Evolutionary conservation across 2,797 vertebrate genomes (phyloP).

Genomic region (Streptopelia turtur): DNA sequence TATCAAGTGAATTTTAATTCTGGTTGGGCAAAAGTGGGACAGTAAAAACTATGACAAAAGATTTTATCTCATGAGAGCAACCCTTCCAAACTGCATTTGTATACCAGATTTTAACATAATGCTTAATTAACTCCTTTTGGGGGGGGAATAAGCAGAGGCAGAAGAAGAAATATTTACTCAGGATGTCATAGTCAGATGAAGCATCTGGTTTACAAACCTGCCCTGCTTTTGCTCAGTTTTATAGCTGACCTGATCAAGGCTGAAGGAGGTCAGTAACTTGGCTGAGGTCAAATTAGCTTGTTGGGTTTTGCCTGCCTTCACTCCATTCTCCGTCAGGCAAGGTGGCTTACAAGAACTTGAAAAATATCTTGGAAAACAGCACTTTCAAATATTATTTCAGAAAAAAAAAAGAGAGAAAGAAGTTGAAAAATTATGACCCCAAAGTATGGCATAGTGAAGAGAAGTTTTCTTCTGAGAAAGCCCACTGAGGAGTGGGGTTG

Average conservation of each 20-base stretch:
- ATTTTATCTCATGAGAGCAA: neutral
- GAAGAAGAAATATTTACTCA: neutral
- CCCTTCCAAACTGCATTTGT: neutral
- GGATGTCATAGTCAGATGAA: neutral
- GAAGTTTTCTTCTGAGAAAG: neutral
- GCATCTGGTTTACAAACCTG: neutral
- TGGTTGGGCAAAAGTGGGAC: neutral
- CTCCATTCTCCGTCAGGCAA: neutral
- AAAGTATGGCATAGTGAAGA: neutral
- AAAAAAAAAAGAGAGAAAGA: neutral
- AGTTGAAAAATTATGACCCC: neutral
- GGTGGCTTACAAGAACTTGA: neutral
- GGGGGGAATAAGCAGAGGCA: neutral
- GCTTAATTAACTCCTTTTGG: neutral
- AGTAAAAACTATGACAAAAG: neutral
- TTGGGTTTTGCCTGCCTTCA: neutral
- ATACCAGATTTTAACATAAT: neutral
- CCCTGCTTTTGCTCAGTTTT: constrained; percentile 43
- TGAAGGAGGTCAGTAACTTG: neutral
- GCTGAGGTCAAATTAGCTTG: neutral
- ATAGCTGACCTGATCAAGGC: neutral
- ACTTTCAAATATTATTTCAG: neutral
- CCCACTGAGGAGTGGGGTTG: neutral
- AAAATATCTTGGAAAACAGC: neutral
- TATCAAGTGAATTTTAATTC: neutral